These are phyloP conservation scores for Cynopterus brachyotis DNA, from an alignment of 2,113 vertebrate genomes.

Conservation along the genomic window DNA sequence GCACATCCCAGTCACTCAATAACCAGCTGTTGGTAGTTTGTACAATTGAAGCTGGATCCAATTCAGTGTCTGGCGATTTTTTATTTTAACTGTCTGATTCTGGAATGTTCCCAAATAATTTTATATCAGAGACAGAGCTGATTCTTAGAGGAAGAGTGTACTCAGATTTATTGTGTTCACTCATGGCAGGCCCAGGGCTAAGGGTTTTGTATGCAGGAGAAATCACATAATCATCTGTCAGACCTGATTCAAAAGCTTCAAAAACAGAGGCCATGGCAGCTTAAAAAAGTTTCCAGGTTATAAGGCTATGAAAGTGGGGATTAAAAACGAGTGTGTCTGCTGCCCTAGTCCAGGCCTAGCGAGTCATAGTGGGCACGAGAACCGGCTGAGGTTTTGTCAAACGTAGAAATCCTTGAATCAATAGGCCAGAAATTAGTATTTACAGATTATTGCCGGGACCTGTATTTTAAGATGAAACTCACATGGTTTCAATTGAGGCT, in stretches of 20 bases:
- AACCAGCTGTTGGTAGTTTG: conserved; percentile 65
- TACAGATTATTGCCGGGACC: neutral
- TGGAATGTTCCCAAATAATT: conserved; percentile 46
- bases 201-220: neutral
- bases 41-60: conserved; percentile 26
- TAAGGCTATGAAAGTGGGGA: neutral
- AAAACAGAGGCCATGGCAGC: neutral
- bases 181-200: neutral
- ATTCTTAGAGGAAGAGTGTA: neutral
- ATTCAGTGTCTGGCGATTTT: conserved; percentile 37
- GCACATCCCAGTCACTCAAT: neutral
- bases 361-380: neutral
- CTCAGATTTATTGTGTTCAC: neutral
- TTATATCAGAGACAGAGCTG: conserved; percentile 48
- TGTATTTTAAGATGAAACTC: neutral
- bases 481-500: neutral
- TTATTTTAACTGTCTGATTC: conserved; percentile 53
- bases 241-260: neutral
- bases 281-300: neutral
- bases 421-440: neutral
- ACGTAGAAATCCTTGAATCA: neutral
- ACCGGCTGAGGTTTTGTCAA: neutral
- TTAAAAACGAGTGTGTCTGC: neutral
- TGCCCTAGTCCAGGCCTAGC: neutral
- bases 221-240: neutral